Percentiles rank a stretch among this genome's conserved stretches.
Evolutionary conservation across 23 tunicate species (phyloP).

Genomic region (Trididemnum miniatum): DNA sequence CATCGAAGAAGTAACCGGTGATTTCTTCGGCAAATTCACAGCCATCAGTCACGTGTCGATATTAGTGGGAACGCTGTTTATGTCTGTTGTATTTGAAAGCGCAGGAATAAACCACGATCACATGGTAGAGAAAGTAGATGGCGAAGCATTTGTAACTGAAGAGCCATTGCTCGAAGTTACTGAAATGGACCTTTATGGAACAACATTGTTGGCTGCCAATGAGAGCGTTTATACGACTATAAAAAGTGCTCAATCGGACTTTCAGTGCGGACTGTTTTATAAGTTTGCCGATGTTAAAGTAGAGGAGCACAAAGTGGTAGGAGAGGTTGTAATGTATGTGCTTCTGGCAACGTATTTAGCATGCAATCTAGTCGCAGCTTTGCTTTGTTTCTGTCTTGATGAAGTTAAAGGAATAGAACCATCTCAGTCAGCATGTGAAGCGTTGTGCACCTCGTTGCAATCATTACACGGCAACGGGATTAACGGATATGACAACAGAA

Average conservation of each 20-base stretch:
- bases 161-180: neutral
- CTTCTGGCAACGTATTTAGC: conserved; percentile 35
- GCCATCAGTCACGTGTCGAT: conserved; percentile 55
- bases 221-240: neutral
- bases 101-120: conserved; percentile 17
- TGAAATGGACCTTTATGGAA: neutral
- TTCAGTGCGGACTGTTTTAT: conserved; percentile 41
- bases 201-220: neutral
- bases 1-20: conserved; percentile 45
- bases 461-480: conserved; percentile 16
- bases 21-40: conserved; percentile 69
- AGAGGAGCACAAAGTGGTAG: conserved; percentile 23
- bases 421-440: conserved; percentile 6
- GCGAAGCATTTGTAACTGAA: neutral
- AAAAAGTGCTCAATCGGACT: neutral
- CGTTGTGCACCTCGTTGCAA: conserved; percentile 31
- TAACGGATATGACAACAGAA: neutral
- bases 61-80: conserved; percentile 61
- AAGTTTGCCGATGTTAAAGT: conserved; percentile 22
- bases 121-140: neutral
- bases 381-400: conserved; percentile 50
- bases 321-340: conserved; percentile 45
- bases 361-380: conserved; percentile 41
- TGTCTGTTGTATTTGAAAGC: conserved; percentile 56
- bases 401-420: conserved; percentile 49